A percentile compares a stretch with the other conserved stretches of the same genome.
Evolutionary conservation across 2,797 vertebrate genomes (phyloP).

Genomic region (Lutjanus argentimaculatus): DNA sequence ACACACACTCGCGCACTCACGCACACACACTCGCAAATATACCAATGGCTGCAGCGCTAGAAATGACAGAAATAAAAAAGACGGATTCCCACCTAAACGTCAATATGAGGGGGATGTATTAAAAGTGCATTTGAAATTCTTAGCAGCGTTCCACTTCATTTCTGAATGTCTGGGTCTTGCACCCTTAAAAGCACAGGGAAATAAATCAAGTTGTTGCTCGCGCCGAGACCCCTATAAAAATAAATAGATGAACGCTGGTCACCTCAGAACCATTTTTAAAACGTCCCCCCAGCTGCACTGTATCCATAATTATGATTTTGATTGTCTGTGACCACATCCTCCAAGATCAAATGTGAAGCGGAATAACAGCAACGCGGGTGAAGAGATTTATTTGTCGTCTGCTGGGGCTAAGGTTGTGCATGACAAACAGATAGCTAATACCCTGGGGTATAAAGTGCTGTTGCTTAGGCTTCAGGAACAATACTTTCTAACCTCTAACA

Average conservation of each 20-base stretch:
- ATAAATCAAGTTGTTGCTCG: constrained; percentile 87
- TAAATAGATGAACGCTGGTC: constrained; percentile 86
- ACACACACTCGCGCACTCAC: constrained; percentile 52
- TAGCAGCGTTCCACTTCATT: constrained; percentile 86
- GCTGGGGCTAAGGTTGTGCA: constrained; percentile 67
- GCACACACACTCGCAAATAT: constrained; percentile 63
- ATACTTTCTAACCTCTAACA: constrained; percentile 22
- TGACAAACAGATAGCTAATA: constrained; percentile 75
- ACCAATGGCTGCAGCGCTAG: constrained; percentile 67
- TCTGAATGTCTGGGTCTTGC: constrained; percentile 86
- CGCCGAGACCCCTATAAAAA: constrained; percentile 85
- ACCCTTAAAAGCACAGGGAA: constrained; percentile 86
- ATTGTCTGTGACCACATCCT: constrained; percentile 83
- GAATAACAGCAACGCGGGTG: constrained; percentile 70
- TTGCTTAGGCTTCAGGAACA: constrained; percentile 19
- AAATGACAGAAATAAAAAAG: constrained; percentile 89
- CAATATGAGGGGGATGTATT: constrained; percentile 89
- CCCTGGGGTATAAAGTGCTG: constrained; percentile 44
- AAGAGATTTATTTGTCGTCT: constrained; percentile 78
- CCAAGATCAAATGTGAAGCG: constrained; percentile 77
- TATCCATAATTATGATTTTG: constrained; percentile 86
- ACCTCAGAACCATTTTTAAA: constrained; percentile 84
- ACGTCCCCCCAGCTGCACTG: constrained; percentile 73
- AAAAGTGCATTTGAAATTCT: constrained; percentile 90
- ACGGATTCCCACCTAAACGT: constrained; percentile 88